These are phyloP conservation scores for Drosophila biarmipes DNA, from an alignment of 1,140 invertebrate genomes.

Conservation along the genomic window DNA sequence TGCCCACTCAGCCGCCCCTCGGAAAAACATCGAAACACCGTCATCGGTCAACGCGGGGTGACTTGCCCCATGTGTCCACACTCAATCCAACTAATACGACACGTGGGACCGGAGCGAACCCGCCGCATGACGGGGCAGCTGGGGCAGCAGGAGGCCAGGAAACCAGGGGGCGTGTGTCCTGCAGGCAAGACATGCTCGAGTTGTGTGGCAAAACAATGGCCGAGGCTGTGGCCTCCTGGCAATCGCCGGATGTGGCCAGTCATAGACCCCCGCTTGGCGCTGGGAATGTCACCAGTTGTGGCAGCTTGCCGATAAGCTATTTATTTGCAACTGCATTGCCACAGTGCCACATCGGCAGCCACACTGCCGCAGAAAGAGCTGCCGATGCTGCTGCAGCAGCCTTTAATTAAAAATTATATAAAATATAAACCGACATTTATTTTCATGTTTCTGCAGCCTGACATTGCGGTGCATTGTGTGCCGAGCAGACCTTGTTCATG, in stretches of 20 bases:
- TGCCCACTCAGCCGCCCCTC: neutral
- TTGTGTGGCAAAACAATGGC: conserved; percentile 59
- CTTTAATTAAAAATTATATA: conserved; percentile 53
- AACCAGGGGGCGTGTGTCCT: conserved; percentile 5
- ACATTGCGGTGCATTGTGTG: conserved; percentile 26
- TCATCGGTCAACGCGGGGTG: conserved; percentile 31
- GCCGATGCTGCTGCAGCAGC: conserved; percentile 17
- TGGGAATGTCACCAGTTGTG: conserved; percentile 51
- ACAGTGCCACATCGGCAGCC: conserved; percentile 4
- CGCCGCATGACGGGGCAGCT: conserved; percentile 27
- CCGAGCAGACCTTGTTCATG: conserved; percentile 26
- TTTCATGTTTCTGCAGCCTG: conserved; percentile 9
- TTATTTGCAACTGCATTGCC: conserved; percentile 47
- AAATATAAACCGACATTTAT: conserved; percentile 35
- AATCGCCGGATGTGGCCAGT: conserved; percentile 50
- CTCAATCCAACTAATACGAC: conserved; percentile 73
- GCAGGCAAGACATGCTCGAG: conserved; percentile 68
- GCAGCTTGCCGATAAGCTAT: conserved; percentile 40
- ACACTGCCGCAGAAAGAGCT: conserved; percentile 12
- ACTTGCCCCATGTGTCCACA: conserved; percentile 32
- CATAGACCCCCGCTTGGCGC: conserved; percentile 21
- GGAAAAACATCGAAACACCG: conserved; percentile 18
- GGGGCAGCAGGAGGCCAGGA: neutral
- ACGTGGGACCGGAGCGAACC: conserved; percentile 58
- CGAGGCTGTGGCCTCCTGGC: conserved; percentile 23